These are phyloP conservation scores for Latrodectus hesperus DNA, from an alignment of 2,888 invertebrate genomes.

Conservation along the genomic window DNA sequence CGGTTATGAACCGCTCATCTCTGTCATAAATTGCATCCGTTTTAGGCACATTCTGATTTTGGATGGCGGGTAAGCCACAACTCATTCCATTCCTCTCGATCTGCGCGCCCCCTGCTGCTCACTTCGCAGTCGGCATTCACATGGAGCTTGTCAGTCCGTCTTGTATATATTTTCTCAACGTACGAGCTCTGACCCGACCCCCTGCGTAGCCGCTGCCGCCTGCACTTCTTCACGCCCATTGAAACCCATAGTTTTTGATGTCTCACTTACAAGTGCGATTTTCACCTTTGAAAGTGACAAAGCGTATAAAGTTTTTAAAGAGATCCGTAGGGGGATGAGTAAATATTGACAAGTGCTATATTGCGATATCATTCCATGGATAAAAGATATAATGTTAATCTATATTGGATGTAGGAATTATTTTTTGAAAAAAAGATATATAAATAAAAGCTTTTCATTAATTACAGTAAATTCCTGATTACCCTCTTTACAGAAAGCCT, in stretches of 20 bases:
- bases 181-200: constrained; percentile 55
- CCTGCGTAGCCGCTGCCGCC: constrained; percentile 27
- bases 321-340: neutral
- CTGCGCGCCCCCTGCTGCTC: constrained; percentile 29
- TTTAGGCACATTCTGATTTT: no score
- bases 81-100: neutral
- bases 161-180: constrained; percentile 60
- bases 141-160: constrained; percentile 54
- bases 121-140: constrained; percentile 8
- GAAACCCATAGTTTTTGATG: constrained; percentile 36
- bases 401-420: no score
- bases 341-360: constrained; percentile 5
- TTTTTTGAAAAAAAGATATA: no score
- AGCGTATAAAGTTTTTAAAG: constrained; percentile 35
- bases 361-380: no score
- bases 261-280: constrained; percentile 58
- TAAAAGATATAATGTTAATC: no score
- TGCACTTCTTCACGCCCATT: constrained; percentile 32
- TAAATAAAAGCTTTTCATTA: no score
- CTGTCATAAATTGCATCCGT: no score
- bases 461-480: no score
- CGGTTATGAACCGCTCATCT: no score
- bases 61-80: no score
- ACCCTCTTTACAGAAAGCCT: no score
- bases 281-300: constrained; percentile 52